Base-by-base conservation (phyloP, 2,113 vertebrate species). In the Dolichallabes microphthalmus region DNA sequence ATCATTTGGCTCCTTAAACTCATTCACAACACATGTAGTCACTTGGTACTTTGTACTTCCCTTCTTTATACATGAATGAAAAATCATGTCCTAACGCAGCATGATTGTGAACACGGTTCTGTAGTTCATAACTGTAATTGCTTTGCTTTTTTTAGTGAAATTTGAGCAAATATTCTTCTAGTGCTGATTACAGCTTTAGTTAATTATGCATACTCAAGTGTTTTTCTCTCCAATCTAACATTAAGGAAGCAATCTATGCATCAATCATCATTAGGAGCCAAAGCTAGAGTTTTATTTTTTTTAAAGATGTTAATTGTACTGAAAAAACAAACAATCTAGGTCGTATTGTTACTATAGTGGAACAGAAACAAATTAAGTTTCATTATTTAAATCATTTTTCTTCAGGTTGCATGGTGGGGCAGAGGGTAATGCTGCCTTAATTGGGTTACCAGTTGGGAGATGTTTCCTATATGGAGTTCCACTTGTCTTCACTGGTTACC, bases 201-300 rank as follows among this genome's bases (percentile, higher is more conserved):
- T 78, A 50, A 77, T 77, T 84, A 39, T 53, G 50, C 53, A 57
- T 22, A 58, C 66, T 82, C 52, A 25, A 82, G 19, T 57, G 50
- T 10, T 77, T 85, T 82, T 84, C n/a, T 64, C 60, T 17, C 60
- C 30, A 78, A 20, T 71, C 50, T 64, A 78, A 78, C 61, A 55
- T 35, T 78, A 78, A 77, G 45, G 30, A 64, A 84, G 20, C 55
- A 45, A 45, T 84, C 58, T 53, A 8, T 64, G 30, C 50, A 85
- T 85, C 61, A 68, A 77, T 85, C 83, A 78, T 85, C 83, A 85
- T 84, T 84, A 78, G 19, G 35, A 32, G 25, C 25, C 30, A 76
- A 76, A 10, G 50, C 73, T 17, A 53, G 6, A 30, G 12, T 25
- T 58, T 50, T 22, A 55, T 84, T 77, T 84, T 32, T 58, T 50